phyloP scores from a whole-genome alignment of 1,140 invertebrate genomes.

The Neodiprion virginianus region DNA sequence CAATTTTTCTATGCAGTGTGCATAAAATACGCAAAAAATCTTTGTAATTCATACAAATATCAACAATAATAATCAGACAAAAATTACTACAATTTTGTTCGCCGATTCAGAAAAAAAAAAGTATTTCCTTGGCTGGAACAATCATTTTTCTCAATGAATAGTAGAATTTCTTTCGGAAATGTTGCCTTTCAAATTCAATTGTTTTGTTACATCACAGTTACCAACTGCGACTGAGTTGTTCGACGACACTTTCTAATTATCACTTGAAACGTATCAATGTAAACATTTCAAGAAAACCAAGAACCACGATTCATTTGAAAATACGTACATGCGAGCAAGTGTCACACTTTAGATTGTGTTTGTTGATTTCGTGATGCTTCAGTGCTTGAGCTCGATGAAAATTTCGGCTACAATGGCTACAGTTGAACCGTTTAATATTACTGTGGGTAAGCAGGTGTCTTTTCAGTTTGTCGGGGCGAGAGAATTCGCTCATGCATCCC shows the following conservation, averaged over 20 bases:
- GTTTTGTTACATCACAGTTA: too few relatives aligned
- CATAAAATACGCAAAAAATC: too few relatives aligned
- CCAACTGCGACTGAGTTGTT: too few relatives aligned
- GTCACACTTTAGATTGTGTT: conserved; percentile 56
- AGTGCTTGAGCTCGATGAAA: conserved; percentile 65
- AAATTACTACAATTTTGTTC: too few relatives aligned
- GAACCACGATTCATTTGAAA: not conserved
- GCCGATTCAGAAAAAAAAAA: too few relatives aligned
- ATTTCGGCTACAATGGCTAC: conserved; percentile 60
- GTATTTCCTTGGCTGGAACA: too few relatives aligned
- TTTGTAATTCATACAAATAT: too few relatives aligned
- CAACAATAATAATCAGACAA: too few relatives aligned
- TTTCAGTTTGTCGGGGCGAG: conserved; percentile 65
- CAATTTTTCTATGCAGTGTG: too few relatives aligned
- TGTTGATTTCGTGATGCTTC: conserved; percentile 56
- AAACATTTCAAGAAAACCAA: conserved; percentile 4
- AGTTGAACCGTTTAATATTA: conserved; percentile 65
- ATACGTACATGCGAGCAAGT: conserved; percentile 53
- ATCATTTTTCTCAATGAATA: too few relatives aligned
- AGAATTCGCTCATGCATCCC: conserved; percentile 75
- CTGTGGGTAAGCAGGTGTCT: conserved; percentile 70
- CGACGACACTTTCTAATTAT: conserved; percentile 12
- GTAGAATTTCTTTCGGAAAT: too few relatives aligned
- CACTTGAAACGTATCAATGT: conserved; percentile 14
- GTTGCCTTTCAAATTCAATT: too few relatives aligned